Evolutionary conservation across 2,888 invertebrate species (phyloP).

Genomic region (Priocnemis perturbator): DNA sequence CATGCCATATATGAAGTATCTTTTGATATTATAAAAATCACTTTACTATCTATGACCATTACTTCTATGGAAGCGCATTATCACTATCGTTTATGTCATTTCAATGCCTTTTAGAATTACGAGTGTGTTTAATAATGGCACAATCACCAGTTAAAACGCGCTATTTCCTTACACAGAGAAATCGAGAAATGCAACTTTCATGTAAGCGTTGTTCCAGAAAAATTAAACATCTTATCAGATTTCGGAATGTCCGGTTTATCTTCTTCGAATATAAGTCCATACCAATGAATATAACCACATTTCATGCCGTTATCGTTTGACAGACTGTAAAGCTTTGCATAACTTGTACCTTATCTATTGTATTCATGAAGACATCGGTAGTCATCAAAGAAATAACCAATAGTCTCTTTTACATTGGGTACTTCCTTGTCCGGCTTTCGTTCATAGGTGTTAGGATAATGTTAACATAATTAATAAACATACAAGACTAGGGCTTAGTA

Average conservation of each 20-base stretch:
- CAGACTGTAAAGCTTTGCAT: constrained; percentile 23
- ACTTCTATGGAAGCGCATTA: constrained; percentile 32
- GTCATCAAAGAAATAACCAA: constrained; percentile 16
- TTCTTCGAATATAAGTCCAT: not conserved
- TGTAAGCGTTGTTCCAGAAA: not conserved
- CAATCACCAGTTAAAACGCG: not conserved
- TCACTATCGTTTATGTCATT: constrained; percentile 9
- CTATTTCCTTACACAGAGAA: too few relatives aligned
- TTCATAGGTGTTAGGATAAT: constrained; percentile 22
- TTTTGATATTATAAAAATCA: constrained; percentile 20
- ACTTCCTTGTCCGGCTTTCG: constrained; percentile 1
- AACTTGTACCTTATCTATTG: constrained; percentile 38
- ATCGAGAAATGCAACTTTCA: not conserved
- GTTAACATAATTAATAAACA: constrained; percentile 49
- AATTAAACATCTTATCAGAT: not conserved
- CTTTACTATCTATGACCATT: constrained; percentile 2
- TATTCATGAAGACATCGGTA: constrained; percentile 11
- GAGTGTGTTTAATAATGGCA: not conserved
- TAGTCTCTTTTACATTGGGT: not conserved
- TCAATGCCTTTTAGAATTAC: constrained; percentile 9
- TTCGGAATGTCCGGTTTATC: not conserved
- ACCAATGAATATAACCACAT: too few relatives aligned
- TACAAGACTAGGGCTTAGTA: constrained; percentile 54
- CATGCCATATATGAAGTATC: not conserved
- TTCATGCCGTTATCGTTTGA: too few relatives aligned